Base-by-base conservation (phyloP, 2,113 vertebrate species). In the Danionella cerebrum region DNA sequence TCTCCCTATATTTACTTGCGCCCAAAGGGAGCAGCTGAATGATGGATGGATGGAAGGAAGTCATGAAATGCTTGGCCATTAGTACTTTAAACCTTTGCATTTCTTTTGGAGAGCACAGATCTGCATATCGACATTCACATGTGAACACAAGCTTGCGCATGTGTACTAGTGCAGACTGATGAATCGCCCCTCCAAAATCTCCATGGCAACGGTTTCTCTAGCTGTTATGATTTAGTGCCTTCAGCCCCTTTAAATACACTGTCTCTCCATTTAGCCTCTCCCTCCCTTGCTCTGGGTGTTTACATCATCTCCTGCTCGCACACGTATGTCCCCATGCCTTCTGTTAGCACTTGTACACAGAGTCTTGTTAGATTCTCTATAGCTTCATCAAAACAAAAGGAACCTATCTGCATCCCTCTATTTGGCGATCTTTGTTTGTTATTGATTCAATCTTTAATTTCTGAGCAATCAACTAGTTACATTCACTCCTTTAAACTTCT, bases 151-250 rank as follows among this genome's bases (percentile, higher is more conserved):
- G 24, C 36, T 44, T 50, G 44, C 13, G 27, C 60, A 50, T 48
- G 42, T 29, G 38, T 7, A 9, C 36, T 35, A 14, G 9, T 35
- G 29, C 60, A 50, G 60, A 64, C 60, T 64, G 44, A 41, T 38
- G 36, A 18, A 62, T 31, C 31, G 22, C 55, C 67, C 67, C 48
- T 42, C 39, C 22, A 10, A 24, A 25, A 41, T 24, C 58, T 60
- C 55, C 55, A 52, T 70, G 67, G 67, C 67, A 70, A 70, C 67
- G 29, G 58, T 35, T 42, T 62, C 38, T 52, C 47, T 16, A 27
- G 31, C 50, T 14, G 50, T 31, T 21, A 53, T 70, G 58, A 63
- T 63, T 54, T 70, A 63, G 36, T 63, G 58, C 47, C 67, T 18
- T 44, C 22, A 44, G 67, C 35, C 50, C 35, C 57, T 70, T 59